phyloP scores from a whole-genome alignment of 1,140 invertebrate genomes.

The Temnothorax nylanderi region DNA sequence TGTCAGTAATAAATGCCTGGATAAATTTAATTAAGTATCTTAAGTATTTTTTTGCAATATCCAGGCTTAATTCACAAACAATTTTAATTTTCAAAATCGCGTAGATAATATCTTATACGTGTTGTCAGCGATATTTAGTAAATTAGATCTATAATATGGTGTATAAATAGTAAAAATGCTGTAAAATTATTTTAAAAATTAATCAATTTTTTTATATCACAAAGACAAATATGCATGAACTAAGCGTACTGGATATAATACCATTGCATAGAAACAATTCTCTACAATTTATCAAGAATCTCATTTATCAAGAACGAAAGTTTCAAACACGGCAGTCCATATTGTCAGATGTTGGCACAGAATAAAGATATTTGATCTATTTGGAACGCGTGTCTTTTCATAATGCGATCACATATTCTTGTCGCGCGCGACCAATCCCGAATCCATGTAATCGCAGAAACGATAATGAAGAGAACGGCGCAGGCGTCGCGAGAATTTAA shows the following conservation, averaged over 20 bases:
- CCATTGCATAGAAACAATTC: not conserved
- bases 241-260: not conserved
- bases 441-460: constrained; percentile 45
- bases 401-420: constrained; percentile 52
- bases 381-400: constrained; percentile 3
- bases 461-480: constrained; percentile 25
- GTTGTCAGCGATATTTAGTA: not conserved
- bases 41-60: not conserved
- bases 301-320: not conserved
- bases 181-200: not conserved
- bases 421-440: constrained; percentile 42
- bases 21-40: not conserved
- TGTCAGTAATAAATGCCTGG: constrained; percentile 19
- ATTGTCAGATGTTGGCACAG: not conserved
- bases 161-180: not conserved
- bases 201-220: not conserved
- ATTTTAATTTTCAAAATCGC: not conserved
- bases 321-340: not conserved
- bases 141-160: not conserved
- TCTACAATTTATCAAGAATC: not conserved
- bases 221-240: not conserved
- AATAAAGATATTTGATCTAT: constrained; percentile 12
- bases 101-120: not conserved
- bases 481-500: constrained; percentile 51
- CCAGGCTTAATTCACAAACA: not conserved